phyloP scores from a whole-genome alignment of 2,888 invertebrate genomes.

The Diploptera punctata region DNA sequence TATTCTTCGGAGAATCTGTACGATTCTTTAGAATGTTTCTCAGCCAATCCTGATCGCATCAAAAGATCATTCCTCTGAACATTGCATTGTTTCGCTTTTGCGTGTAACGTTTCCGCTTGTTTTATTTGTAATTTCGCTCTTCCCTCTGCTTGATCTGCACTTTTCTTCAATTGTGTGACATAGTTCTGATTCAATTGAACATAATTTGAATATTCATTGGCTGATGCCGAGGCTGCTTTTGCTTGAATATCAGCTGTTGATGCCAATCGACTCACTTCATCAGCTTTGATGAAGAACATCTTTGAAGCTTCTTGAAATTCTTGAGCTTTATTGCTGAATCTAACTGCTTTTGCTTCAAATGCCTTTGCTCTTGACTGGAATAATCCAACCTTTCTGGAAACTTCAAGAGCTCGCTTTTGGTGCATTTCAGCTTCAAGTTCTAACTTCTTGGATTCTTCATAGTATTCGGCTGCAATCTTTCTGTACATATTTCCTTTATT shows the following conservation, averaged over 20 bases:
- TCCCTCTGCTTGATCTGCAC: background rate
- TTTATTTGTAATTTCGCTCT: background rate
- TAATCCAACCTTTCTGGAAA: background rate
- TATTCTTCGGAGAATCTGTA: background rate
- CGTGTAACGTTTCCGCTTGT: background rate
- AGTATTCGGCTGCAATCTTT: background rate
- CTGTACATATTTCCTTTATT: background rate
- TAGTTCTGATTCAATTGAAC: background rate
- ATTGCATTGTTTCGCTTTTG: background rate
- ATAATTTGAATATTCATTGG: slow-evolving; percentile 2
- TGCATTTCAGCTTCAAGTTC: background rate
- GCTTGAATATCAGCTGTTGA: background rate
- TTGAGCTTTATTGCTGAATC: background rate
- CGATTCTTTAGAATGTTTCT: background rate
- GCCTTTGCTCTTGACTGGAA: background rate
- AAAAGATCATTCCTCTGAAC: background rate
- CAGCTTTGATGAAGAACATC: background rate
- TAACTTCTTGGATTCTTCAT: background rate
- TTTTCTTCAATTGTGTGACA: background rate
- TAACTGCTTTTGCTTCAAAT: background rate
- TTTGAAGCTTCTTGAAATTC: background rate
- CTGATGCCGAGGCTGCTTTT: background rate
- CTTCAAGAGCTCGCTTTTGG: background rate
- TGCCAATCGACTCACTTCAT: background rate
- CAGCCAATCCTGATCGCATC: background rate